Evolutionary conservation across 2,888 invertebrate genomes (phyloP).

Genomic region (Chloroclysta siterata): DNA sequence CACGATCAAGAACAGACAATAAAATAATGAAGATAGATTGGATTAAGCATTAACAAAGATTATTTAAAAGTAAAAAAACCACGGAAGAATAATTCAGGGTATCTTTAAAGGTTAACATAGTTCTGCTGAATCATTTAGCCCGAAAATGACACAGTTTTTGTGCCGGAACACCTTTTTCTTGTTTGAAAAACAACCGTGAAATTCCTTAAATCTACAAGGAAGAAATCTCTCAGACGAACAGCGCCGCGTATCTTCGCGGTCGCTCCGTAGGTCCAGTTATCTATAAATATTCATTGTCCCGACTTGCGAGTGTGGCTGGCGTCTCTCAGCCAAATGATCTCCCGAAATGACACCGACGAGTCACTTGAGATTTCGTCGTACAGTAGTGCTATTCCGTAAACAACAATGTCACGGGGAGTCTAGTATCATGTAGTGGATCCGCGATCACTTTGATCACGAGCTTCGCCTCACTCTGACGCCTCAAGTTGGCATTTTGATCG

Average conservation of each 20-base stretch:
- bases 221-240: constrained; percentile 26
- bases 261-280: constrained; percentile 31
- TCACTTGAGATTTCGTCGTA: constrained; percentile 36
- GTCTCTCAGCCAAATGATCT: constrained; percentile 11
- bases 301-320: constrained; percentile 9
- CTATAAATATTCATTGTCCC: constrained; percentile 57
- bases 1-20: too few species aligned
- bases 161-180: constrained; percentile 23
- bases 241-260: constrained; percentile 21
- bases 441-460: too few species aligned
- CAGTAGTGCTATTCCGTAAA: too few species aligned
- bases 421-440: too few species aligned
- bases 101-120: too few species aligned
- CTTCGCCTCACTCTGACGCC: too few species aligned
- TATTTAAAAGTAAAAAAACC: too few species aligned
- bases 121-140: background rate
- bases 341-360: constrained; percentile 41
- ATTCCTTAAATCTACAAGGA: constrained; percentile 32
- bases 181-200: constrained; percentile 33
- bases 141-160: constrained; percentile 25
- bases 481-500: too few species aligned
- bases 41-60: too few species aligned
- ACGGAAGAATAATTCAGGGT: too few species aligned
- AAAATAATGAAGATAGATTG: too few species aligned
- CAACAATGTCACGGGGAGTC: too few species aligned